Base-by-base conservation (phyloP, 1,140 invertebrate species). In the Bombus pascuorum region DNA sequence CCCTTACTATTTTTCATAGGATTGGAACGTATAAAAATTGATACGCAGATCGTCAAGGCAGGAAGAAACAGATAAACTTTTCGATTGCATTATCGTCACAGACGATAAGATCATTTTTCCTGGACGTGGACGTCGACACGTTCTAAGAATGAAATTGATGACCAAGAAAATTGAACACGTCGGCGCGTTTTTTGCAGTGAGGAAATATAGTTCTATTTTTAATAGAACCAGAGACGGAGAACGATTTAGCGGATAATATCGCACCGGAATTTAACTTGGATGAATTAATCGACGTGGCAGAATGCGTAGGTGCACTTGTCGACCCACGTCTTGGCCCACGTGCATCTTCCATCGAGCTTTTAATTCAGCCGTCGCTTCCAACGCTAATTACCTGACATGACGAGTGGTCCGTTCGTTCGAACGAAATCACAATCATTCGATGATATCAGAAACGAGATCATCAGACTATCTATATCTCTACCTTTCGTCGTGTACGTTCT, bases 311-410 rank as follows among this genome's bases (percentile, higher is more conserved):
- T 75, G 72, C 12, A 5, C 18, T 3, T 13, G 0, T 39, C 89
- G 85, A 39, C 88, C 89, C 86, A 87, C 89, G 79, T 83, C 57
- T 79, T 76, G 70, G 79, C 88, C 88, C 79, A 90, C 86, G 89
- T 90, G 82, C 78, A 71, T 90, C 62, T 86, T 86, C 86, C 77
- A 76, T 87, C 80, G 66, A 59, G 70, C 71, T 78, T 59, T 86
- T 86, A 89, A 89, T 89, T 83, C 81, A 76, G 22, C 70, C 79
- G 82, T 89, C 66, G 62, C 70, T 32, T 87, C 79, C 83, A 89
- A 82, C 78, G 82, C 86, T 90, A 90, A 90, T 90, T 87, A 90
- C 70, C 86, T 79, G 81, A 10, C 59, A 62, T 13, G 28, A 89
- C 62, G 47, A 74, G 42, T 73, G 72, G 47, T 0, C 57, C 9